Percentiles rank a stretch among this genome's conserved stretches.
Conservation (phyloP, 2,888 invertebrate genomes). For the Rhodophaea formosa region DNA sequence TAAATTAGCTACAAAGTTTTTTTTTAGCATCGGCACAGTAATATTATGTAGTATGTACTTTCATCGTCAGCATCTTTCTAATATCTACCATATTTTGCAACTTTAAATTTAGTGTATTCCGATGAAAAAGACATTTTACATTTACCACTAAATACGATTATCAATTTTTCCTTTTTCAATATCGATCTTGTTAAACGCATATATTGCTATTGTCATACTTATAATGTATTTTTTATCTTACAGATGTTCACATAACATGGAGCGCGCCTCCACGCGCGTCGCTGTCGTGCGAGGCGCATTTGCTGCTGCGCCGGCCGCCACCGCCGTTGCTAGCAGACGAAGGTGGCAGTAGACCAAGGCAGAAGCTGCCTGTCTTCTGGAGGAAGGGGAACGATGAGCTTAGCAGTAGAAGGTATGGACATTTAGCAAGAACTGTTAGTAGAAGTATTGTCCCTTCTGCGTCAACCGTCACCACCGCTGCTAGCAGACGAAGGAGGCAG, state of each 20-base stretch:
- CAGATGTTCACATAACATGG: conserved; percentile 71
- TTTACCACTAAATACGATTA: too few relatives aligned
- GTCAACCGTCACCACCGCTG: conserved; percentile 60
- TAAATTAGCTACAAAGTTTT: too few relatives aligned
- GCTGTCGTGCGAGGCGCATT: conserved; percentile 54
- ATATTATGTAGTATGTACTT: too few relatives aligned
- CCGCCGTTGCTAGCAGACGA: conserved; percentile 57
- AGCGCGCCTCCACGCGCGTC: conserved; percentile 47
- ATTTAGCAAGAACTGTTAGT: background rate
- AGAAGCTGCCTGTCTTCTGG: conserved; percentile 47
- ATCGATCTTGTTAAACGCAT: too few relatives aligned
- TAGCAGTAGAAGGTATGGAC: conserved; percentile 40
- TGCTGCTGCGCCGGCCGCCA: conserved; percentile 51
- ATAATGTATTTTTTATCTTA: conserved; percentile 7
- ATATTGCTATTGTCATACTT: too few relatives aligned
- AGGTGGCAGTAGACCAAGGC: conserved; percentile 43
- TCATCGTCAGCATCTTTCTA: too few relatives aligned
- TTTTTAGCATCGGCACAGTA: too few relatives aligned
- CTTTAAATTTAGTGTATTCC: too few relatives aligned
- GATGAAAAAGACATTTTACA: too few relatives aligned
- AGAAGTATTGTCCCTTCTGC: conserved; percentile 25
- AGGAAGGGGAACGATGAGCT: conserved; percentile 43
- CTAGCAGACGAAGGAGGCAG: conserved; percentile 52
- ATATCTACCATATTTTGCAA: too few relatives aligned
- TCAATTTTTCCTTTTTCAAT: too few relatives aligned